Evolutionary conservation across 2,113 vertebrate genomes (phyloP), one percentile per base, ranked within the genome.

Genomic region (Aptenodytes patagonicus): DNA sequence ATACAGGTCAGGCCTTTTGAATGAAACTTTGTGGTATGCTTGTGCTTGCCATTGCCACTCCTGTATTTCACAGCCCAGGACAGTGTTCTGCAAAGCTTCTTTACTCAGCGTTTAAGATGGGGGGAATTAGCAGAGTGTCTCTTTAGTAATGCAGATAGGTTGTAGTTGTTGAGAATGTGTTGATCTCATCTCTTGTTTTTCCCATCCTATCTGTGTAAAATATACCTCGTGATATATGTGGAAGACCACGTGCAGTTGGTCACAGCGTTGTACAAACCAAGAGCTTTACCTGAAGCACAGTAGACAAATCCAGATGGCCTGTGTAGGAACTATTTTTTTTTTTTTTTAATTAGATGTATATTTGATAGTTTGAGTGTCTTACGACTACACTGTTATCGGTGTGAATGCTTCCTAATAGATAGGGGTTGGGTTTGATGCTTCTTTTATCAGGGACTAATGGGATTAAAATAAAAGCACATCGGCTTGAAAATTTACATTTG

Each of bases 1-100:
- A 86, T 99, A 99, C 98, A 98, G 98, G 98, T 99, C 24, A 93
- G 98, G n/a, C 40, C 14, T 7, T 52, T 9, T 2, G 12, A 4
- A 8, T 3, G 15, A 2, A 17, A 5, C 58, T 3, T 7, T 7
- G 44, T 5, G 0, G 2, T 13, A 5, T 7, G 44, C 44, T 47
- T 9, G 7, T 44, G 47, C 55, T 62, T 57, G 21, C 38, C 1
- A 0, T 22, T 25, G 22, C 60, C 25, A 0, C 47, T 21, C 68
- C 69, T 19, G 6, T 2, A 0, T 3, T 21, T 21, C 64, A 4
- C 60, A 36, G 64, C 58, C 65, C 31, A 1, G 47, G 26, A 6
- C 0, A 6, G 16, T 3, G 19, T 9, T 32, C 66, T 8, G 13
- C 62, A 21, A 7, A 29, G 62, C 5, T 26, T 2, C 40, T 34